Evolutionary conservation across 2,113 vertebrate species (phyloP).

Genomic region (Menura novaehollandiae): DNA sequence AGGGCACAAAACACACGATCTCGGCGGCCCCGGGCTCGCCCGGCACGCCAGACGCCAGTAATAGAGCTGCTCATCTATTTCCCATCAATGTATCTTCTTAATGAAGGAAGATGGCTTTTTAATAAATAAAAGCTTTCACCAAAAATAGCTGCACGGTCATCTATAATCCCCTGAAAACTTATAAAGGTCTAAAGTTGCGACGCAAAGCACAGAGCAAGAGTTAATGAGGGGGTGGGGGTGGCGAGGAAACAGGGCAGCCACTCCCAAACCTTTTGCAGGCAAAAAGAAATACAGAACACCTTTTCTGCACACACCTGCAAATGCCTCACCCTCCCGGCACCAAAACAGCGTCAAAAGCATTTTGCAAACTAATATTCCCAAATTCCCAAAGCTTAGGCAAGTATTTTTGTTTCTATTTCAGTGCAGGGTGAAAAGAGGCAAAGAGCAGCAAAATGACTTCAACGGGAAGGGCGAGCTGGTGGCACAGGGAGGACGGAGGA

Average conservation of each 20-base stretch:
- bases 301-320: neutral
- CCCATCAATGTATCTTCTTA: neutral
- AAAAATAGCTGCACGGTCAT: conserved; percentile 3
- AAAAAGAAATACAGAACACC: no score
- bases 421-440: neutral
- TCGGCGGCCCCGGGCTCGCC: accelerated
- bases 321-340: neutral
- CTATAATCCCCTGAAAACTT: conserved; percentile 5
- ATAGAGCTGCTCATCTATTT: conserved; percentile 8
- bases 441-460: neutral
- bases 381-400: neutral
- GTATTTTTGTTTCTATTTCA: neutral
- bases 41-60: neutral
- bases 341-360: neutral
- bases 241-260: neutral
- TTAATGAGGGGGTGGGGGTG: accelerated
- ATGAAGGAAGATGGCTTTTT: conserved; percentile 47
- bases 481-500: accelerated
- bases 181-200: neutral
- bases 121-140: conserved; percentile 41
- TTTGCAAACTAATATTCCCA: neutral
- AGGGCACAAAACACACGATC: neutral
- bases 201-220: neutral
- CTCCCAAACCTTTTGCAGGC: neutral
- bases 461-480: neutral